phyloP scores from a whole-genome alignment of 2,797 vertebrate genomes.

The Ceyx erithaca region DNA sequence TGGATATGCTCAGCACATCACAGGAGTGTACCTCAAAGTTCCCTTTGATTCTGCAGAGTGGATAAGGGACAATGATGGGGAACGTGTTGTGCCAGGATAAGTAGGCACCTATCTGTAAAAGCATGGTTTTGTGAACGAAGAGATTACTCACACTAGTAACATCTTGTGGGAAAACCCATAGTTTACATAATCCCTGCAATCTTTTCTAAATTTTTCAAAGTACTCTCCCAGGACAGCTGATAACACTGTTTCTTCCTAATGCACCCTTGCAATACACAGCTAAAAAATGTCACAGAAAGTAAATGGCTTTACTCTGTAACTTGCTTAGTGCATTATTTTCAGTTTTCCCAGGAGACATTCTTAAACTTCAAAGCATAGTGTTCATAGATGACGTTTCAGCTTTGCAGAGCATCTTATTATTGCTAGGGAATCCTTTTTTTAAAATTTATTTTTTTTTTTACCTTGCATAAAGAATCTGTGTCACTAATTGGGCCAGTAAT shows the following conservation, averaged over 20 bases:
- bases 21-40: not conserved
- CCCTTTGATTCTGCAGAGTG: not conserved
- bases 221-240: not conserved
- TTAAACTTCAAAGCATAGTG: slow-evolving; percentile 4
- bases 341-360: slow-evolving; percentile 24
- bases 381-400: slow-evolving; percentile 11
- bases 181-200: not conserved
- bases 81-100: not conserved
- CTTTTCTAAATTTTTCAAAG: not conserved
- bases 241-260: not conserved
- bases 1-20: not conserved
- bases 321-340: slow-evolving; percentile 42
- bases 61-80: not conserved
- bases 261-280: not conserved
- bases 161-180: not conserved
- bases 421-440: not conserved
- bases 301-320: slow-evolving; percentile 47
- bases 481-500: slow-evolving; percentile 20
- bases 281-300: slow-evolving; percentile 29
- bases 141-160: not conserved
- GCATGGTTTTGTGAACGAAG: not conserved
- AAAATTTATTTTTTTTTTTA: not conserved
- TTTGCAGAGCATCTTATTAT: slow-evolving; percentile 40
- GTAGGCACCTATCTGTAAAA: not conserved
- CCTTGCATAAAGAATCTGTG: not conserved